Percentiles rank a stretch among this genome's conserved stretches.
Evolutionary conservation across 2,888 invertebrate genomes (phyloP).

Genomic region (Drosophila emarginata): DNA sequence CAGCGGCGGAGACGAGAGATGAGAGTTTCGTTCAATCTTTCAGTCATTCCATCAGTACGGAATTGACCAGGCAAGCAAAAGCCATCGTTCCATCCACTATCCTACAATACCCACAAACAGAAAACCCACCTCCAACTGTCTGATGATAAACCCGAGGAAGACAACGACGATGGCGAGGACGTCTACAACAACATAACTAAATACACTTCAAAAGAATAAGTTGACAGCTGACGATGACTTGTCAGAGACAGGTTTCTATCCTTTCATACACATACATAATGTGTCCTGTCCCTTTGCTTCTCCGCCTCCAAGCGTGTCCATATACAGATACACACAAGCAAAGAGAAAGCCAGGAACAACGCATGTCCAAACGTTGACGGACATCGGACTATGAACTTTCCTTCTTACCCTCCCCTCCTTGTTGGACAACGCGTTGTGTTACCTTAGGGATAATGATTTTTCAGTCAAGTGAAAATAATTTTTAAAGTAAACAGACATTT

Average conservation of each 20-base stretch:
- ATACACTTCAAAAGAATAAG: slow-evolving; percentile 81
- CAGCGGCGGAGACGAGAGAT: slow-evolving; percentile 13
- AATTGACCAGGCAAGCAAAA: slow-evolving; percentile 46
- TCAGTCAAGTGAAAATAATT: slow-evolving; percentile 79
- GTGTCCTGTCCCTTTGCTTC: slow-evolving; percentile 29
- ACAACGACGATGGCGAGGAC: slow-evolving; percentile 36
- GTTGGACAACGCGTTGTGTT: slow-evolving; percentile 44
- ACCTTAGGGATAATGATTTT: slow-evolving; percentile 80
- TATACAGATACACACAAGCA: background rate
- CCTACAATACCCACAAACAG: background rate
- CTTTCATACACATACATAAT: slow-evolving; percentile 74
- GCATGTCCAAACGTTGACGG: slow-evolving; percentile 69
- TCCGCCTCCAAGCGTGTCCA: too few species aligned
- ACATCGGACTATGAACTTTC: slow-evolving; percentile 59
- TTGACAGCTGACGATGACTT: slow-evolving; percentile 81
- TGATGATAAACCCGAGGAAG: slow-evolving; percentile 6
- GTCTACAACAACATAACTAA: slow-evolving; percentile 64
- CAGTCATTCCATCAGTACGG: slow-evolving; percentile 49
- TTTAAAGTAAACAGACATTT: slow-evolving; percentile 73
- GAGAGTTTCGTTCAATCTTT: slow-evolving; percentile 68
- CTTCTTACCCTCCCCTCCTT: slow-evolving; percentile 14
- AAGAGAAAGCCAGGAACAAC: slow-evolving; percentile 30
- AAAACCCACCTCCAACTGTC: slow-evolving; percentile 25
- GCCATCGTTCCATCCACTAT: slow-evolving; percentile 3
- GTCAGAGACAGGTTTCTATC: slow-evolving; percentile 80